phyloP scores from a whole-genome alignment of 2,113 vertebrate genomes.

The Fukomys damarensis region DNA sequence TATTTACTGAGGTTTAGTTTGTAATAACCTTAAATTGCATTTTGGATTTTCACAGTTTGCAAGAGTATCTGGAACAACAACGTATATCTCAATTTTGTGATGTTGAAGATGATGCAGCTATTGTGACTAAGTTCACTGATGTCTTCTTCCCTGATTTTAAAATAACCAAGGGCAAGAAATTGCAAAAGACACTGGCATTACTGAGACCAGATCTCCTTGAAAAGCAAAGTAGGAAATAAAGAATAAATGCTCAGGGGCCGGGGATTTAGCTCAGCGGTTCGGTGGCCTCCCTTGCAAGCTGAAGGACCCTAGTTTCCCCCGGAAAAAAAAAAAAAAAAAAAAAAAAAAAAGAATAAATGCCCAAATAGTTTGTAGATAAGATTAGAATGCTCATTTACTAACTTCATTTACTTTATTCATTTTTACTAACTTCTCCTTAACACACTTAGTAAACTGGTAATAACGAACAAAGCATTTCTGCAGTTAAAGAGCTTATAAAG shows the following conservation, averaged over 20 bases:
- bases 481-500: neutral
- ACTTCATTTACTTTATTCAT: neutral
- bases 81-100: constrained; percentile 65
- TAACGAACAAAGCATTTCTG: neutral
- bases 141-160: constrained; percentile 74
- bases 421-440: neutral
- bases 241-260: neutral
- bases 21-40: constrained; percentile 35
- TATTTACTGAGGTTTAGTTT: constrained; percentile 6
- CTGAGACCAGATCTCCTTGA: constrained; percentile 65
- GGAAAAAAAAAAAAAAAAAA: too few relatives aligned
- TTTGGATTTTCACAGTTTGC: constrained; percentile 70
- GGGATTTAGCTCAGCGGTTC: too few relatives aligned
- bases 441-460: neutral
- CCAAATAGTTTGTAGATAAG: neutral
- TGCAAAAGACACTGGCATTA: constrained; percentile 70
- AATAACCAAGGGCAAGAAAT: constrained; percentile 32
- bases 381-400: constrained; percentile 16
- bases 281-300: too few relatives aligned
- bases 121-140: constrained; percentile 25
- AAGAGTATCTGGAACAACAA: constrained; percentile 64
- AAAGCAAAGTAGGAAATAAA: constrained; percentile 60
- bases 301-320: too few relatives aligned
- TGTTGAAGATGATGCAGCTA: neutral
- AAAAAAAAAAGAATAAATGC: neutral